Base-by-base conservation (phyloP, 2,113 vertebrate species). In the Corydoras sp. region DNA sequence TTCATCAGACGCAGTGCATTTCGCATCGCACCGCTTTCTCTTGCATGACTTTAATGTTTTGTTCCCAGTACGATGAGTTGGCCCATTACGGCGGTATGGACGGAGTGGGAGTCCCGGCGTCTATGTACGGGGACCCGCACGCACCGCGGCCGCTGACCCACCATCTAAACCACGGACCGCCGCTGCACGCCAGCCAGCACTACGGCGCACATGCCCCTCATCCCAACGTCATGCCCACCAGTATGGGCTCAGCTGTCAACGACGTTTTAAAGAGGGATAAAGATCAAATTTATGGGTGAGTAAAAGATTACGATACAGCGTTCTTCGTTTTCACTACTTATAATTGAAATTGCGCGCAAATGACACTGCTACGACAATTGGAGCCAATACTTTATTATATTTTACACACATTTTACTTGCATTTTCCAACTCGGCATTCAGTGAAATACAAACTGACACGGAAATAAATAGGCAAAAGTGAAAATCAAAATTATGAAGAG, bases 191-290 rank as follows among this genome's bases (percentile, higher is more conserved):
- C 87, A 94, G 94, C 82, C 96, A 98, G 89, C 97, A 99, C 87
- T 98, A 99, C 89, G 96, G 96, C 86, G 93, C 96, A 49, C 96
- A 99, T 87, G 95, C 95, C 88, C 96, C 96, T 48, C 96, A 99
- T 85, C 95, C 95, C 67, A 98, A 97, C 90, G 96, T 98, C 86
- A 98, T 98, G 96, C 94, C 96, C 87, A 93, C 90, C 82, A 93
- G 94, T 90, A 99, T 99, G 96, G 97, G 97, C 86, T 98, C 97
- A 67, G 96, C 97, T 93, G 95, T 98, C 92, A 99, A 99, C 90
- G 97, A 99, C 87, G 97, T 96, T 88, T 90, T 99, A 91, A 99
- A 98, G 90, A 90, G 97, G 91, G 97, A 99, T 92, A 99, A 98
- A 91, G 97, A 99, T 89, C 94, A 95, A 82, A 99, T 98, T 91